These are phyloP conservation scores for Peromyscus attwateri DNA, from an alignment of 2,797 vertebrate species.

Conservation along the genomic window DNA sequence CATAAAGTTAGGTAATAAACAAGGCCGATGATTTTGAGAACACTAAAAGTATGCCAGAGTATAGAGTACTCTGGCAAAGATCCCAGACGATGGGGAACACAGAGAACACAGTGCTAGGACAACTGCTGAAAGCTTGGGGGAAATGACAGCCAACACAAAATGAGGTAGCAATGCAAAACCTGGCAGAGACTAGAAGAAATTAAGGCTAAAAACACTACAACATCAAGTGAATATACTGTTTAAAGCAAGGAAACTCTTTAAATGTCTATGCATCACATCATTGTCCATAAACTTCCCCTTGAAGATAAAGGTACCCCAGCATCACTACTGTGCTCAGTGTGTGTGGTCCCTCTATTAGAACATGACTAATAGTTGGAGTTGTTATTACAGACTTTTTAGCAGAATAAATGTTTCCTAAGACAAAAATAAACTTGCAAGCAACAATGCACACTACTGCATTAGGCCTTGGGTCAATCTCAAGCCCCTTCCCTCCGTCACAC, in stretches of 20 bases:
- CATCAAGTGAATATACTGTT: neutral
- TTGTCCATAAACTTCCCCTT: neutral
- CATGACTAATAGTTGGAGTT: neutral
- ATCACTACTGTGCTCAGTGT: neutral
- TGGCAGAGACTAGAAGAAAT: neutral
- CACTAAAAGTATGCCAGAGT: neutral
- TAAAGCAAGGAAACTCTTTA: neutral
- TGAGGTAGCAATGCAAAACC: conserved; percentile 7
- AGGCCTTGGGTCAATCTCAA: neutral
- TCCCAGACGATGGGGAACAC: neutral
- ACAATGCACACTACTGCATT: neutral
- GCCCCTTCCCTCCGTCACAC: rapidly evolving
- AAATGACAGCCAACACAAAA: neutral
- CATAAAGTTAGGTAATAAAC: neutral
- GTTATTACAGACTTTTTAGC: neutral
- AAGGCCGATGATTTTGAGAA: neutral
- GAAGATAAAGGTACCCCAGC: neutral
- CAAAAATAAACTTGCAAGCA: neutral
- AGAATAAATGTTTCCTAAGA: neutral
- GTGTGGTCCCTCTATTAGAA: neutral
- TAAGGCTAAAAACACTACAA: neutral
- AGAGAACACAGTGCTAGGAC: neutral
- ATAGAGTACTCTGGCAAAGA: neutral
- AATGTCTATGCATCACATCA: neutral
- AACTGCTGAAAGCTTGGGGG: neutral